These are phyloP conservation scores for Sialis lutaria DNA, from an alignment of 2,888 invertebrate species.

Conservation along the genomic window DNA sequence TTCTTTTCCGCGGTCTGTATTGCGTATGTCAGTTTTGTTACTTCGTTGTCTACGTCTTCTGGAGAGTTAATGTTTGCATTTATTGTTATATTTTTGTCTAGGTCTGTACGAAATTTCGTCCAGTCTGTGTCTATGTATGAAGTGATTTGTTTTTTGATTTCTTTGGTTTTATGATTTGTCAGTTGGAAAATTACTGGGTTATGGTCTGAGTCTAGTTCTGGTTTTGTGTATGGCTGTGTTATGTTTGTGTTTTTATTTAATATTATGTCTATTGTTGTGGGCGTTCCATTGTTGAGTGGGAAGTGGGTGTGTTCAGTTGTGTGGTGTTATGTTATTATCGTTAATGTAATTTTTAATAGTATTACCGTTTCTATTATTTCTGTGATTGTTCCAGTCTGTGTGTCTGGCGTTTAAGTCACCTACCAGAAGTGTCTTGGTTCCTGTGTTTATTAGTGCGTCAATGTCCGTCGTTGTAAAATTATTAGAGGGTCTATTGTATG, in stretches of 20 bases:
- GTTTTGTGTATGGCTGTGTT: background rate
- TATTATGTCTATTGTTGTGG: background rate
- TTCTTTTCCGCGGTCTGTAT: background rate
- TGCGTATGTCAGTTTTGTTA: background rate
- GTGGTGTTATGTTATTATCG: conserved; percentile 10
- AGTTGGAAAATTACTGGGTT: background rate
- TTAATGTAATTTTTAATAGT: background rate
- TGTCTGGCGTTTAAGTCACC: too few relatives aligned
- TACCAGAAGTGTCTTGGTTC: conserved; percentile 8
- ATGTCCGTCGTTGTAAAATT: conserved; percentile 8
- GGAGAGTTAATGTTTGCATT: conserved; percentile 2
- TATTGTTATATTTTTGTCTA: conserved; percentile 5
- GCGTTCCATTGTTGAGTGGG: background rate
- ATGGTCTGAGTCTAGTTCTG: background rate
- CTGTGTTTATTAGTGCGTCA: conserved; percentile 6
- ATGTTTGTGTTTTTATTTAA: background rate
- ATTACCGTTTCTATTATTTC: conserved; percentile 11
- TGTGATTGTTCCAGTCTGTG: conserved; percentile 8
- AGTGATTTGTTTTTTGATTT: background rate
- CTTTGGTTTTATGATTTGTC: background rate
- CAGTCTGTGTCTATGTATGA: conserved; percentile 7
- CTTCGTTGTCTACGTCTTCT: background rate
- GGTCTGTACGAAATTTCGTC: conserved; percentile 3
- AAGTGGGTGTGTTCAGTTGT: conserved; percentile 12
- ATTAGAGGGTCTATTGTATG: conserved; percentile 3